Evolutionary conservation across 2,888 invertebrate genomes (phyloP), one percentile per base, ranked within the genome.

Genomic region (Chromoteleia sp.): DNA sequence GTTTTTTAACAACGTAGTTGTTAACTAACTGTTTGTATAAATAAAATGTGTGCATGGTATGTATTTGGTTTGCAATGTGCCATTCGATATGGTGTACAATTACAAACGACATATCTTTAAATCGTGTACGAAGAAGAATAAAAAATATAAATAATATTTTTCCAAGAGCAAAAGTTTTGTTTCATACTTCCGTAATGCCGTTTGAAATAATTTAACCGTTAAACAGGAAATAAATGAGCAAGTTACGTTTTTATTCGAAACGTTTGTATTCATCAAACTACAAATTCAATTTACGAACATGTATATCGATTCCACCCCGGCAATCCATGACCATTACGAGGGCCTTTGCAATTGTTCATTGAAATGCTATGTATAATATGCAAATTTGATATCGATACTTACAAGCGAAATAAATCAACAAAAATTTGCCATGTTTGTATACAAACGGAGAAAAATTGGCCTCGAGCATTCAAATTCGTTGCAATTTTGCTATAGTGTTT

Each of bases 191-290:
- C 36, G 12, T 29, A 41, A 29, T 41, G 17, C 21, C 43, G 21
- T 54, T 65, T 54, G 6, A 45, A 75, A 33, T 58, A 43, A 33
- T 56, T 67, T 39, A 48, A 33, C 56, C 25, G 43, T 8, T 67
- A 41, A 61, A 54, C 7, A 25, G 3, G 33, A 77, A 68, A 59
- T 43, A 25, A 68, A 43, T 25, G 52, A 48, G 14, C 14, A 2
- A 19, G 45, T 79, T 56, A 21, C 56, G 17, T 56, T 80, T 80
- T 70, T 68, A 70, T 56, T 63, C 10, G 21, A 15, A 41, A 54
- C 63, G 63, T 73, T 74, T 61, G 58, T 80, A 70, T 80, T 75
- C 70, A 70, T 68, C 63, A 74, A 80, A 70, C 58, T 56, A 43
- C 63, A 67, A 63, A 80, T 73, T 80, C 43, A 63, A 75, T 78